phyloP scores from a whole-genome alignment of 2,113 vertebrate species.

The Anas platyrhynchos region DNA sequence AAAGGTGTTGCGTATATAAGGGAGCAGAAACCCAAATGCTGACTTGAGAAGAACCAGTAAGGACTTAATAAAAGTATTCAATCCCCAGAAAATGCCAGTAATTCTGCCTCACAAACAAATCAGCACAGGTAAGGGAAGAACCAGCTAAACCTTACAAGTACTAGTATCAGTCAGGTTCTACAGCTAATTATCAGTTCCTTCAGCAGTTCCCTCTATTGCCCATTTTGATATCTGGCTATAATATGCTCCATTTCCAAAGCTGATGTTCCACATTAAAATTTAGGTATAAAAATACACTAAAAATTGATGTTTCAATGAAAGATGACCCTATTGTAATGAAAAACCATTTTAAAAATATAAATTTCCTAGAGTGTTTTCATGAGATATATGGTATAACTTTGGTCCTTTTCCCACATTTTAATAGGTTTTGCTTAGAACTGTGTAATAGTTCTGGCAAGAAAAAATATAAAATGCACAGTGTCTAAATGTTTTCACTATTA shows the following conservation, averaged over 20 bases:
- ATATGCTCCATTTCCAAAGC: background rate
- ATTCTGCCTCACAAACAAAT: background rate
- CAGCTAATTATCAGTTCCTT: background rate
- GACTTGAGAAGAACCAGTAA: background rate
- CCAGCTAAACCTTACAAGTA: background rate
- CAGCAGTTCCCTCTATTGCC: background rate
- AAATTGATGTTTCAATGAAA: background rate
- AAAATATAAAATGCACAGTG: background rate
- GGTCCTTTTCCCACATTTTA: constrained; percentile 39
- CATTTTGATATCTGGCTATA: background rate
- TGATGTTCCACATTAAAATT: background rate
- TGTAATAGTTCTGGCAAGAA: constrained; percentile 4
- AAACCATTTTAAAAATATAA: constrained; percentile 1
- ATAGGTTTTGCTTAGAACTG: constrained; percentile 43
- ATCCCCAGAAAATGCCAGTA: background rate
- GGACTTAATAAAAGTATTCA: background rate
- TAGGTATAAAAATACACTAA: background rate
- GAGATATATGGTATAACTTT: constrained; percentile 29
- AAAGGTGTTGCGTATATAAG: background rate
- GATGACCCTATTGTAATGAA: constrained; percentile 13
- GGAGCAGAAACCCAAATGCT: background rate
- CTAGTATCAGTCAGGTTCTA: background rate
- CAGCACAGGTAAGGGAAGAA: background rate
- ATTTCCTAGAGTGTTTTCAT: background rate
- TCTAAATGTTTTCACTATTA: background rate